These are phyloP conservation scores for Meleagris gallopavo DNA, from an alignment of 2,113 vertebrate genomes.

Conservation along the genomic window DNA sequence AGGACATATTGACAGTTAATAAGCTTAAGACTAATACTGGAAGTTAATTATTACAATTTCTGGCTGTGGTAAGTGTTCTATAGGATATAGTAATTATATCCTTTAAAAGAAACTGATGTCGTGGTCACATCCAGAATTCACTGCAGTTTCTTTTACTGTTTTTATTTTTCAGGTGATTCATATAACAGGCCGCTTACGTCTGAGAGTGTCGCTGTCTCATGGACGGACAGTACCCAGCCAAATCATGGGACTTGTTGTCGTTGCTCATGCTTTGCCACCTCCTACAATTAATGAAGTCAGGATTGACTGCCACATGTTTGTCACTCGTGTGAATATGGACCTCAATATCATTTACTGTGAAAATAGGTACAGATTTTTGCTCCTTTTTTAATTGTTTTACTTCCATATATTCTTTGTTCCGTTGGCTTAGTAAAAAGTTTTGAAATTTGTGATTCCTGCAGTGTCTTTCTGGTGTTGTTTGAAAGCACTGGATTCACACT, in stretches of 20 bases:
- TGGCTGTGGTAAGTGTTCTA: conserved; percentile 5
- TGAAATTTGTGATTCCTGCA: neutral
- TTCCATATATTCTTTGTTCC: conserved; percentile 13
- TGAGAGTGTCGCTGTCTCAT: conserved; percentile 93
- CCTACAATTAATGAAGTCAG: conserved; percentile 99
- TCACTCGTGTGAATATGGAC: conserved; percentile 99
- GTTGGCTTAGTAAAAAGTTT: neutral
- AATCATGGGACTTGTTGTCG: conserved; percentile 97
- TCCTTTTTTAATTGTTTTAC: conserved; percentile 33
- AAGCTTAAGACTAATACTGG: conserved; percentile 36
- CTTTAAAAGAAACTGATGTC: conserved; percentile 45
- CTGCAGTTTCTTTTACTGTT: conserved; percentile 55
- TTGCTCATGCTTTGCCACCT: conserved; percentile 95
- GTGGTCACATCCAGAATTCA: conserved; percentile 47
- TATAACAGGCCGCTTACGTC: conserved; percentile 93
- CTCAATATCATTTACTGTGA: conserved; percentile 99
- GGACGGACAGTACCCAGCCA: conserved; percentile 92
- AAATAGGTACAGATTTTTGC: conserved; percentile 89
- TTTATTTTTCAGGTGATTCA: conserved; percentile 92
- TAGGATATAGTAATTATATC: conserved; percentile 15
- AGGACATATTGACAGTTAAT: conserved; percentile 54
- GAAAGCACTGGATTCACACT: neutral
- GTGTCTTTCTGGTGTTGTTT: neutral
- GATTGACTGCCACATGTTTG: conserved; percentile 99
- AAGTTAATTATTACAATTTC: conserved; percentile 40